Percentiles rank a stretch among this genome's conserved stretches.
Conservation (phyloP, 2,888 invertebrate species). For the Pristionchus japonicus region DNA sequence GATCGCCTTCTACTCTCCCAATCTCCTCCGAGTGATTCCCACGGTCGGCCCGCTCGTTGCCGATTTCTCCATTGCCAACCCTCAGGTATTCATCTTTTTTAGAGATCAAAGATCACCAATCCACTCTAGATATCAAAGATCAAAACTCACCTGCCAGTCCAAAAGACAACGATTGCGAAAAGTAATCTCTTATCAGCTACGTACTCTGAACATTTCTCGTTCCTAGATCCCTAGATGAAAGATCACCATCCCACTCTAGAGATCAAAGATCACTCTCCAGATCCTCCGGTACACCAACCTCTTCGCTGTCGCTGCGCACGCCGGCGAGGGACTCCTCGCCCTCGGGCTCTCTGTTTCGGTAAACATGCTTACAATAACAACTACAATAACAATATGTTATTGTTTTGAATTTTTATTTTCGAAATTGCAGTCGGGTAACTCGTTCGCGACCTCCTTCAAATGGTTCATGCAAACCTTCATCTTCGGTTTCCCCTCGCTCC, state of each 20-base stretch:
- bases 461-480: conserved; percentile 72
- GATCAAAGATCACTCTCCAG: background rate
- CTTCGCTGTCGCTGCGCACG: conserved; percentile 65
- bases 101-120: background rate
- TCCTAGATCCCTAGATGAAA: too few species aligned
- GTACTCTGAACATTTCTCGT: too few species aligned
- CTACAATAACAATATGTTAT: background rate
- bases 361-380: background rate
- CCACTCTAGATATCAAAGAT: background rate
- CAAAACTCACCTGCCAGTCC: too few species aligned
- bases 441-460: conserved; percentile 63
- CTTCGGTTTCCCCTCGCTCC: conserved; percentile 69
- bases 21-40: conserved; percentile 36
- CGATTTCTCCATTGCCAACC: conserved; percentile 35
- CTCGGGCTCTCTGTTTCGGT: conserved; percentile 59
- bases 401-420: background rate
- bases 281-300: conserved; percentile 56
- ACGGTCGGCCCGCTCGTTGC: conserved; percentile 17
- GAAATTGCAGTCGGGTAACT: conserved; percentile 6
- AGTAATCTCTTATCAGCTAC: too few species aligned
- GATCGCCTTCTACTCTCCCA: conserved; percentile 23
- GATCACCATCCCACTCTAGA: background rate
- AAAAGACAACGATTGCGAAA: too few species aligned
- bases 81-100: conserved; percentile 24
- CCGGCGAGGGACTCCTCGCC: conserved; percentile 66